Evolutionary conservation across 2,888 invertebrate genomes (phyloP).

Genomic region (Aspidiotus rigidus): DNA sequence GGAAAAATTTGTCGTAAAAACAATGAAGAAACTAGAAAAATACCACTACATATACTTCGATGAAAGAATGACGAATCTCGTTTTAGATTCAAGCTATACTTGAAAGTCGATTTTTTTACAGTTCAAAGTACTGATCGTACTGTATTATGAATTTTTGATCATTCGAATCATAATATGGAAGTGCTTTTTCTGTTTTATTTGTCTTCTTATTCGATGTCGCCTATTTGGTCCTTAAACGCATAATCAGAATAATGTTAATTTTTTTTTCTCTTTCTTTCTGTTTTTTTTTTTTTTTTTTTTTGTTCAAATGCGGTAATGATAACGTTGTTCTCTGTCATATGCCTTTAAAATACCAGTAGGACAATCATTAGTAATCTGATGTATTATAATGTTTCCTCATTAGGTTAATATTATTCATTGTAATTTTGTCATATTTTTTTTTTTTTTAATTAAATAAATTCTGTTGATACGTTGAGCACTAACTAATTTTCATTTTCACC

Average conservation of each 20-base stretch:
- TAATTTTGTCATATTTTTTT: slow-evolving; percentile 17
- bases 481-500: background rate
- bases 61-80: background rate
- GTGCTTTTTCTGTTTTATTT: background rate
- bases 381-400: slow-evolving; percentile 10
- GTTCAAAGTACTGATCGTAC: background rate
- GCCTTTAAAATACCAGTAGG: slow-evolving; percentile 24
- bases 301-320: too few species aligned
- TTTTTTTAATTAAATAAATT: slow-evolving; percentile 14
- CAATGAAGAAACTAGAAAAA: background rate
- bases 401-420: slow-evolving; percentile 13
- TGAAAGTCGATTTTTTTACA: background rate
- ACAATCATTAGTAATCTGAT: slow-evolving; percentile 30
- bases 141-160: background rate
- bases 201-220: background rate
- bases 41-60: too few species aligned
- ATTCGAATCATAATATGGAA: background rate
- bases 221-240: background rate
- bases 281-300: slow-evolving; percentile 2
- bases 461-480: slow-evolving; percentile 20
- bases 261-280: slow-evolving; percentile 6
- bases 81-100: background rate
- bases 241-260: background rate
- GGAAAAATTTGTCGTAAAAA: background rate
- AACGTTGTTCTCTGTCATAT: slow-evolving; percentile 3